phyloP scores from a whole-genome alignment of 2,797 vertebrate genomes.

The Spea hammondii region DNA sequence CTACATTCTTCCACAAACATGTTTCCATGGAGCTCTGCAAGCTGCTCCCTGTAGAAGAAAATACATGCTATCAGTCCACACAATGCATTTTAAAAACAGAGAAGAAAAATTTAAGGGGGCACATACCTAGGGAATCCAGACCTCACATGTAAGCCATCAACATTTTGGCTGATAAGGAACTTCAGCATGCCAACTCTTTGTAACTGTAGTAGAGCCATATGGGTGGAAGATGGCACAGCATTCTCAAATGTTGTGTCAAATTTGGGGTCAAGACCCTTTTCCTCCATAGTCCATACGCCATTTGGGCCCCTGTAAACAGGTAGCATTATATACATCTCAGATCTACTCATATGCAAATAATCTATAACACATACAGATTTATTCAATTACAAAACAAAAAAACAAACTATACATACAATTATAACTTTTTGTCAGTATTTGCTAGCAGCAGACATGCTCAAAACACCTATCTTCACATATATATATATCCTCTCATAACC shows the following conservation, averaged over 20 bases:
- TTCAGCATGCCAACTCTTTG: slow-evolving; percentile 83
- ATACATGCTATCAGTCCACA: not conserved
- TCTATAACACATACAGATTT: too few species aligned
- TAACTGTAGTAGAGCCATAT: slow-evolving; percentile 89
- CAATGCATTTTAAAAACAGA: not conserved
- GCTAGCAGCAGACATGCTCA: too few species aligned
- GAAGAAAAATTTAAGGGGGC: not conserved
- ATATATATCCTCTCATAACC: too few species aligned
- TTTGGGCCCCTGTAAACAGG: slow-evolving; percentile 81
- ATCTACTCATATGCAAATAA: too few species aligned
- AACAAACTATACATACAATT: too few species aligned
- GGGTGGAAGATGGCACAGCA: slow-evolving; percentile 85
- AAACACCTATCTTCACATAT: too few species aligned
- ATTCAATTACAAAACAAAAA: too few species aligned
- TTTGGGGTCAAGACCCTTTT: slow-evolving; percentile 84
- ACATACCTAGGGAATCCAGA: slow-evolving; percentile 93
- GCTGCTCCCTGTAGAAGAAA: slow-evolving; percentile 71
- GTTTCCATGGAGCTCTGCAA: slow-evolving; percentile 96
- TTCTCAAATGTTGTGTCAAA: slow-evolving; percentile 95
- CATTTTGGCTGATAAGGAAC: slow-evolving; percentile 95
- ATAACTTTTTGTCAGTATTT: too few species aligned
- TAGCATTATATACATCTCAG: too few species aligned
- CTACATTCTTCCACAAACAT: slow-evolving; percentile 97
- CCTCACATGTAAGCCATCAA: slow-evolving; percentile 90
- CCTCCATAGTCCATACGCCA: slow-evolving; percentile 95